A percentile compares a stretch with the other conserved stretches of the same genome.
These are phyloP conservation scores for Zelleria hepariella DNA, from an alignment of 2,888 invertebrate species.

Conservation along the genomic window DNA sequence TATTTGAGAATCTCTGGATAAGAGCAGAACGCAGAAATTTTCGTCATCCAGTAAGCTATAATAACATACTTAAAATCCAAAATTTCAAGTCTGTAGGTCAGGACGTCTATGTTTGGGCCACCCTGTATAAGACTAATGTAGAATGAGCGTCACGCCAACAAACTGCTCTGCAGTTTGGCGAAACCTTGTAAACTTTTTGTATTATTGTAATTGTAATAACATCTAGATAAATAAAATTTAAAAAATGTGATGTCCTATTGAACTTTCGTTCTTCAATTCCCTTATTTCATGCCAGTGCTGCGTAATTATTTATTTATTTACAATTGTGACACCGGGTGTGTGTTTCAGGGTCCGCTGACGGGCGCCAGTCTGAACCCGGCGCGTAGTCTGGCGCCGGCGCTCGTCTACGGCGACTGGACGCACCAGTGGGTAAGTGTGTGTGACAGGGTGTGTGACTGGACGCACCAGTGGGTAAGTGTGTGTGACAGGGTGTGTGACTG, in stretches of 20 bases:
- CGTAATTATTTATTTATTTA: not conserved
- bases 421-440: conserved; percentile 74
- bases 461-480: too few species aligned
- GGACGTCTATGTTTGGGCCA: too few species aligned
- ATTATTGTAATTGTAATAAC: not conserved
- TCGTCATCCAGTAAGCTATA: too few species aligned
- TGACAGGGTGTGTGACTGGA: not conserved
- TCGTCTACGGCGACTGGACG: conserved; percentile 74
- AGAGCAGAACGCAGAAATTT: too few species aligned
- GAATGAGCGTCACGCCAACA: too few species aligned
- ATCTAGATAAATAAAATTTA: not conserved
- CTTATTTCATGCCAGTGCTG: not conserved
- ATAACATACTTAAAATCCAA: too few species aligned
- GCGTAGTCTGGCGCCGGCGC: conserved; percentile 79
- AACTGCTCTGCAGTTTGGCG: too few species aligned
- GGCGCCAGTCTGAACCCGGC: conserved; percentile 82
- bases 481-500: too few species aligned
- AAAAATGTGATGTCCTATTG: not conserved
- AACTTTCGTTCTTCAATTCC: not conserved
- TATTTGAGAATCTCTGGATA: too few species aligned
- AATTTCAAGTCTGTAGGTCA: too few species aligned
- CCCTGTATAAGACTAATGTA: too few species aligned
- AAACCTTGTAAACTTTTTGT: too few species aligned
- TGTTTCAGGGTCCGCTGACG: conserved; percentile 75
- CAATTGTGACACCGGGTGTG: not conserved